These are phyloP conservation scores for Nomada ruficornis DNA, from an alignment of 2,888 invertebrate species.

Conservation along the genomic window DNA sequence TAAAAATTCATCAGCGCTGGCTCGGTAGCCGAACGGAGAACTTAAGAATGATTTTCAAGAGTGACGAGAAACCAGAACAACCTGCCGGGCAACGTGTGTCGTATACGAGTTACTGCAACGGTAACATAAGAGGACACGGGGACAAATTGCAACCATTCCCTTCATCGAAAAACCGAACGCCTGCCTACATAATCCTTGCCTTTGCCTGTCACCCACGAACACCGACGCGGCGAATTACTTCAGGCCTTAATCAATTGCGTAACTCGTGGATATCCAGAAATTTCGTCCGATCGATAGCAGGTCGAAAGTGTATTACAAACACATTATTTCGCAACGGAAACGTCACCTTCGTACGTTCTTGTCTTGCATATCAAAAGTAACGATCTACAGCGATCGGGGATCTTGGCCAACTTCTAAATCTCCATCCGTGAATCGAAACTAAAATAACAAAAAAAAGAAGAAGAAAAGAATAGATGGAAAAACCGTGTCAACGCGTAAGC, in stretches of 20 bases:
- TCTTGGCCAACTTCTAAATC: not conserved
- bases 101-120: constrained; percentile 46
- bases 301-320: constrained; percentile 10
- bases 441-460: too few species aligned
- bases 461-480: not conserved
- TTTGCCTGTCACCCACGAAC: not conserved
- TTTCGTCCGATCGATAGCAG: not conserved
- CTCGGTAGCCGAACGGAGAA: constrained; percentile 47
- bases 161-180: constrained; percentile 12
- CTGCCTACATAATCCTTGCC: not conserved
- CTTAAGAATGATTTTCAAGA: constrained; percentile 62
- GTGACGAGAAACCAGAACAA: constrained; percentile 58
- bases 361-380: not conserved
- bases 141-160: constrained; percentile 48
- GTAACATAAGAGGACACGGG: constrained; percentile 51
- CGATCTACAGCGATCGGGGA: not conserved
- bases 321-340: constrained; percentile 10
- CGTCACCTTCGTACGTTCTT: not conserved
- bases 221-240: not conserved
- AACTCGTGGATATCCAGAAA: not conserved
- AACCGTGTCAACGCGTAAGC: not conserved
- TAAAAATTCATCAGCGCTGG: constrained; percentile 55
- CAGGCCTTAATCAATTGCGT: not conserved
- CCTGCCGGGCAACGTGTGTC: constrained; percentile 49
- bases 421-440: not conserved